Evolutionary conservation across 1,140 invertebrate genomes (phyloP), one percentile per base, ranked within the genome.

Genomic region (Scylla paramamosain): DNA sequence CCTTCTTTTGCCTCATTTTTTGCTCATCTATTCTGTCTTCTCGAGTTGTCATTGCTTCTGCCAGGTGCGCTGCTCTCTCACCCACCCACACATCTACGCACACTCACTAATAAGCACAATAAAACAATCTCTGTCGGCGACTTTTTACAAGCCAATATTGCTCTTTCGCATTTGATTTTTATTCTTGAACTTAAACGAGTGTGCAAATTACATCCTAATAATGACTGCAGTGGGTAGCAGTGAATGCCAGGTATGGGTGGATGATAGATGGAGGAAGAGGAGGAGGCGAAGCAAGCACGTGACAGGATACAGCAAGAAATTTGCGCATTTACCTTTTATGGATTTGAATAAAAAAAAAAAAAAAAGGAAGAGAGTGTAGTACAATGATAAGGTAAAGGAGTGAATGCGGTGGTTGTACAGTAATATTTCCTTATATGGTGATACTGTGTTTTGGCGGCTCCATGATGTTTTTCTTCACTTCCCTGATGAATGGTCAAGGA

Each of bases 331-430:
- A 59, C 52, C 12, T 4, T 59, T 59, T 59, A 20, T 20, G 16
- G 16, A 0, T 20, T 14, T 59, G 52, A 12, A 12, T 12, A 59
- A 14, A 84, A 25, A 29, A 84, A 20, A 29, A n/a, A n/a, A 16
- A 84, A 84, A 32, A n/a, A 84, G 12, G n/a, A 84, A 32, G n/a
- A 84, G 83, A 28, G 31, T 84, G 83, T 29, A 84, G 83, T 84
- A 84, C n/a, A 29, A 1, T 84, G 83, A 84, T 29, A 84, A 84
- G n/a, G 31, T 29, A 3, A 1, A 82, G 83, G 31, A 28, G 16
- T 29, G 31, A 28, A 84, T 29, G 83, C n/a, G n/a, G 83, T 29
- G 31, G 12, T 84, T 10, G n/a, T 29, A 84, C 83, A 84, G 28
- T 20, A 82, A 82, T 20, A 8, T 7, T 82, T 82, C 16, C 77